Conservation (phyloP, 2,888 invertebrate genomes). For the Aproaerema taeniolella region DNA sequence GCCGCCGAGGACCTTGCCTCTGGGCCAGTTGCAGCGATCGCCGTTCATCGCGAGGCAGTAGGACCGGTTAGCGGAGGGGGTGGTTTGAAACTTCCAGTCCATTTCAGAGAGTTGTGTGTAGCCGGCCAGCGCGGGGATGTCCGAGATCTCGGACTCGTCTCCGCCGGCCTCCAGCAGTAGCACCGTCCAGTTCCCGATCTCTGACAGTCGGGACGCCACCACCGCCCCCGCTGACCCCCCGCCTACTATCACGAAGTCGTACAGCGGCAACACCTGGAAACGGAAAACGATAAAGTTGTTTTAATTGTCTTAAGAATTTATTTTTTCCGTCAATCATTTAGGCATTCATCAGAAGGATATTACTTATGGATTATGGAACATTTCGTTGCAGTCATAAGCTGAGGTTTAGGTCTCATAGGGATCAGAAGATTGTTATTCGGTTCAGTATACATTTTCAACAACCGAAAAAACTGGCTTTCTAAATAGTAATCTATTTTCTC, state of each 20-base stretch:
- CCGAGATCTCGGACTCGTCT: constrained; percentile 92
- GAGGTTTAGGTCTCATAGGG: too few relatives aligned
- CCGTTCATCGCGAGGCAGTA: constrained; percentile 93
- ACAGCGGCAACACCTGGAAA: constrained; percentile 83
- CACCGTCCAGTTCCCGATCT: constrained; percentile 88
- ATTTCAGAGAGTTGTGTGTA: constrained; percentile 91
- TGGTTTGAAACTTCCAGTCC: constrained; percentile 95
- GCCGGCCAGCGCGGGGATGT: constrained; percentile 90
- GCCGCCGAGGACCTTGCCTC: constrained; percentile 94
- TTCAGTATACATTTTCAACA: too few relatives aligned
- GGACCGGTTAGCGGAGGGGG: constrained; percentile 85
- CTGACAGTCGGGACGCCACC: constrained; percentile 89
- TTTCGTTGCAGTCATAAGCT: too few relatives aligned
- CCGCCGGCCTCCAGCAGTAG: constrained; percentile 91
- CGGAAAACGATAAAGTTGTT: constrained; percentile 4
- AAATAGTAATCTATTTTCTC: too few relatives aligned
- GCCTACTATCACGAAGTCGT: constrained; percentile 92
- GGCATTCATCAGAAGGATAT: too few relatives aligned
- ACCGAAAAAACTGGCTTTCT: too few relatives aligned
- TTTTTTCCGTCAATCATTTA: too few relatives aligned
- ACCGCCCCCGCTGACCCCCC: constrained; percentile 95
- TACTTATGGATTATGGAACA: too few relatives aligned
- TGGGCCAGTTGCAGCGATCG: constrained; percentile 93
- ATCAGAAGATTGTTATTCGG: too few relatives aligned
- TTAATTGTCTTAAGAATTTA: constrained; percentile 6